phyloP scores from a whole-genome alignment of 2,113 vertebrate genomes.

The Vimba vimba region DNA sequence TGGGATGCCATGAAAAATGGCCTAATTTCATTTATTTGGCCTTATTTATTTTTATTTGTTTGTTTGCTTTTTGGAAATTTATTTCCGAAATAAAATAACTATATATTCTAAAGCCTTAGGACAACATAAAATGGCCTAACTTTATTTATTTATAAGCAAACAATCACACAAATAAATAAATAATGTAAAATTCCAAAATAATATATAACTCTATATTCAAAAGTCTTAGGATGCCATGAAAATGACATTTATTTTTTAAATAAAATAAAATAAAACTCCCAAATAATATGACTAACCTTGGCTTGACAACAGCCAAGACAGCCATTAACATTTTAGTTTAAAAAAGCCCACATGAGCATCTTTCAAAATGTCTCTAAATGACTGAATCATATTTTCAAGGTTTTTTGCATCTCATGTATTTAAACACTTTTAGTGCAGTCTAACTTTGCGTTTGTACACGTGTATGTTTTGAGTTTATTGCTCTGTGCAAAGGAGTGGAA shows the following conservation, averaged over 20 bases:
- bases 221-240: neutral
- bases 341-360: neutral
- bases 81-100: neutral
- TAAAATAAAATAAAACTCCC: too few species aligned
- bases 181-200: neutral
- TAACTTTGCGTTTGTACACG: neutral
- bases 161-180: too few species aligned
- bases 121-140: neutral
- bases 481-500: neutral
- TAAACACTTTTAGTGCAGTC: neutral
- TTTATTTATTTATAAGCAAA: too few species aligned
- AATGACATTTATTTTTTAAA: too few species aligned
- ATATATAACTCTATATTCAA: neutral
- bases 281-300: too few species aligned
- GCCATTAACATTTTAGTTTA: too few species aligned
- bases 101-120: neutral
- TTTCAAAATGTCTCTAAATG: neutral
- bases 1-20: neutral
- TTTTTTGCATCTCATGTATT: neutral
- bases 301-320: too few species aligned
- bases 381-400: neutral
- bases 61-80: too few species aligned
- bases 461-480: conserved; percentile 14
- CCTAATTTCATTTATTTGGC: too few species aligned
- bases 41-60: too few species aligned